A percentile compares a stretch with the other conserved stretches of the same genome.
Conservation (phyloP, 2,888 invertebrate genomes). For the Eustalomyia histrio region DNA sequence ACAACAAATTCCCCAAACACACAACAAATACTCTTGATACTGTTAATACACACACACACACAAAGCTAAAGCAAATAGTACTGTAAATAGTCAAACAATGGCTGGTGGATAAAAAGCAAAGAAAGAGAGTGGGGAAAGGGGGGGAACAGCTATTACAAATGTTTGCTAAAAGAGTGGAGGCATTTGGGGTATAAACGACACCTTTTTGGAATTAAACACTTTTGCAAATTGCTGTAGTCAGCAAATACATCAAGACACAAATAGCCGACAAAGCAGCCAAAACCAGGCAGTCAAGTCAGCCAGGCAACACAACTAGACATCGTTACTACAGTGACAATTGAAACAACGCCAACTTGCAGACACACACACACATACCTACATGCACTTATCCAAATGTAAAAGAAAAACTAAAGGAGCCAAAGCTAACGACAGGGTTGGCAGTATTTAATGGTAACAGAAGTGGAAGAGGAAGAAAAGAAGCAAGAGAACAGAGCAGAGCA, state of each 20-base stretch:
- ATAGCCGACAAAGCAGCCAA: conserved; percentile 72
- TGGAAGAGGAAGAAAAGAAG: conserved; percentile 12
- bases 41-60: neutral
- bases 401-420: conserved; percentile 15
- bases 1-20: conserved; percentile 45
- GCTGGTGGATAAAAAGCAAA: too few species aligned
- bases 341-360: conserved; percentile 68
- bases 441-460: neutral
- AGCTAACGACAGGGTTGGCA: conserved; percentile 39
- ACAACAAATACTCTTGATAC: conserved; percentile 44
- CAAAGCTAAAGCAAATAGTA: conserved; percentile 53
- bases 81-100: conserved; percentile 28
- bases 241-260: conserved; percentile 76
- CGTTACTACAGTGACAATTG: conserved; percentile 80
- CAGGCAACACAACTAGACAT: conserved; percentile 74
- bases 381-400: neutral
- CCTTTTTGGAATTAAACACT: conserved; percentile 73
- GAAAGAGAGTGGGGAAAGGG: neutral
- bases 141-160: neutral
- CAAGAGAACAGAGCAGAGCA: neutral
- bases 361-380: conserved; percentile 8
- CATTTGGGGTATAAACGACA: conserved; percentile 66
- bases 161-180: conserved; percentile 32
- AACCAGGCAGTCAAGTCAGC: conserved; percentile 38
- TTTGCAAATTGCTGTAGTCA: conserved; percentile 75